phyloP scores from a whole-genome alignment of 2,113 vertebrate genomes.

The Vulpes vulpes region DNA sequence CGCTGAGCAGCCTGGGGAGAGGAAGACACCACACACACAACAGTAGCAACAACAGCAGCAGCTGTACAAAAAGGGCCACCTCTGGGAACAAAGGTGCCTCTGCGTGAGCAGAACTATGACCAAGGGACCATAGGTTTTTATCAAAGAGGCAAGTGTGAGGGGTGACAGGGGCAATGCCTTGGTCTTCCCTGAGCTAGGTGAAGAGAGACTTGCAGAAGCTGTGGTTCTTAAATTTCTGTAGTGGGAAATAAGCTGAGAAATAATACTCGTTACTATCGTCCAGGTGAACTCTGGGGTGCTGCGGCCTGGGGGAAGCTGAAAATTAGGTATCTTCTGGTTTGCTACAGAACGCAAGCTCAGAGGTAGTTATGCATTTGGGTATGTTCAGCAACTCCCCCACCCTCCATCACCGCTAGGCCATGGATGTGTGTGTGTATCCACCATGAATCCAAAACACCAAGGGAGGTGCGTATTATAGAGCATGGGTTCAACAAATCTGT shows the following conservation, averaged over 20 bases:
- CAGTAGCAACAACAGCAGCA: background rate
- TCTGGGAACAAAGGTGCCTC: background rate
- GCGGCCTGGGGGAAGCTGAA: background rate
- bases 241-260: background rate
- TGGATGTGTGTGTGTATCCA: background rate
- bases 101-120: background rate
- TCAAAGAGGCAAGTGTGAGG: background rate
- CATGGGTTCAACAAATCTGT: background rate
- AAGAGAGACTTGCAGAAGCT: background rate
- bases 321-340: background rate
- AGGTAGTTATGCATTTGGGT: background rate
- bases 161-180: background rate
- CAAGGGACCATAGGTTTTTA: background rate
- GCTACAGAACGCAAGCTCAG: background rate
- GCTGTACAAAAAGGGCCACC: background rate
- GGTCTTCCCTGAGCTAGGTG: background rate
- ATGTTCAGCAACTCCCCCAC: background rate
- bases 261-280: background rate
- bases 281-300: background rate
- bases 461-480: background rate
- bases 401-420: background rate
- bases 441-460: background rate
- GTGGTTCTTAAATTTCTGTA: background rate
- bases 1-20: background rate
- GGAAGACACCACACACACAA: background rate